A percentile compares a stretch with the other conserved stretches of the same genome.
Evolutionary conservation across 2,888 invertebrate genomes (phyloP).

Genomic region (Morpho helenor): DNA sequence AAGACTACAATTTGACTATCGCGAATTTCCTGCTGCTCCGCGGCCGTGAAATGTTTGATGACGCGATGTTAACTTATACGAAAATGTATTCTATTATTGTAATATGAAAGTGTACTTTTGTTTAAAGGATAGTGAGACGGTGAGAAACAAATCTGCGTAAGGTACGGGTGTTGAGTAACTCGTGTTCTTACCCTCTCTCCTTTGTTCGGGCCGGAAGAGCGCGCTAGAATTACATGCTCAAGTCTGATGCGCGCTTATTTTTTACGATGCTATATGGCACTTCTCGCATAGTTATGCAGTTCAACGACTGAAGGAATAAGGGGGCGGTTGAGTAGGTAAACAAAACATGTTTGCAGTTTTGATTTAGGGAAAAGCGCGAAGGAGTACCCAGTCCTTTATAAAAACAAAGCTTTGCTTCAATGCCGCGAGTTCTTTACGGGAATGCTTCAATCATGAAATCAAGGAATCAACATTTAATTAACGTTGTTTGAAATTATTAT

Average conservation of each 20-base stretch:
- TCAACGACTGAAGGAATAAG: conserved; percentile 73
- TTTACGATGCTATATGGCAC: conserved; percentile 76
- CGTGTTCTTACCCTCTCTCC: conserved; percentile 79
- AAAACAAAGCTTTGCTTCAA: conserved; percentile 27
- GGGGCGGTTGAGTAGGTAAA: conserved; percentile 60
- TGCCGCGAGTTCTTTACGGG: conserved; percentile 9
- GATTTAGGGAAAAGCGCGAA: conserved; percentile 48
- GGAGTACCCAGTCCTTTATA: conserved; percentile 29
- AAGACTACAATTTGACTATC: conserved; percentile 80
- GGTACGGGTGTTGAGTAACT: conserved; percentile 78
- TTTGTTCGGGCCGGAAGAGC: conserved; percentile 79
- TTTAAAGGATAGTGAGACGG: conserved; percentile 43
- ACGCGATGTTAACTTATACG: conserved; percentile 35
- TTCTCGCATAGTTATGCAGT: conserved; percentile 73
- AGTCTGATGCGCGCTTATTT: conserved; percentile 79
- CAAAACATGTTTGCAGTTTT: conserved; percentile 64
- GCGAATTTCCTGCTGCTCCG: conserved; percentile 70
- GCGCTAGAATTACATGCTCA: conserved; percentile 79
- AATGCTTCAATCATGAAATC: neutral
- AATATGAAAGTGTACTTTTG: conserved; percentile 53
- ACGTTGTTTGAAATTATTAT: neutral
- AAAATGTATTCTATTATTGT: conserved; percentile 50
- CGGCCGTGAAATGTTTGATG: conserved; percentile 58
- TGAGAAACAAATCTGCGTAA: conserved; percentile 78
- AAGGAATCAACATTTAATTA: neutral